Base-by-base conservation (phyloP, 2,113 vertebrate species). In the Brienomyrus longianalis region DNA sequence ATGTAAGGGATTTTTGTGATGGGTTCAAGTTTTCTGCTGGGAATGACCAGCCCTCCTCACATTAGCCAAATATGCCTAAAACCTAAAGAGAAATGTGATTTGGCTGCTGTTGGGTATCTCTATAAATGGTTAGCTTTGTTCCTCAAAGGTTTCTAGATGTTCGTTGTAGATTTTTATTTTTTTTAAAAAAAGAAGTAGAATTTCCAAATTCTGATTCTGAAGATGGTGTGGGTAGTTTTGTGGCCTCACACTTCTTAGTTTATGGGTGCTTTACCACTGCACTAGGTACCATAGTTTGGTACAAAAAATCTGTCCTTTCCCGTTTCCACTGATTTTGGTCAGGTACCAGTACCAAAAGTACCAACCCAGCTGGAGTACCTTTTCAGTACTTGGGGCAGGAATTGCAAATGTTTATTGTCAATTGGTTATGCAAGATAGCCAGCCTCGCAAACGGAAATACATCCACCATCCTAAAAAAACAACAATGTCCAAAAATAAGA, bases 121-220 rank as follows among this genome's bases (percentile, higher is more conserved):
- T 90, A 90, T 87, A 90, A 87, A 90, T 88, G 66, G 86, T 90
- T 17, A 80, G 13, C 6, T 48, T 87, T 48, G 48, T 10, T 51
- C 48, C 62, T n/a, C 87, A 66, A 59, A 62, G 54, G 19, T 23
- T 56, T 7, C 54, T 56, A 7, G 54, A 21, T 56, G 19, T 88
- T 23, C 23, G 23, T 21, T 23, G 27, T 48, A 27, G 15, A 0
- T 1, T 23, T 84, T 84, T 21, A 50, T 45, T 45, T 50, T 21
- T 19, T 59, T 59, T 31, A 1, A 31, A 31, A 59, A 59, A 23
- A 2, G 4, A 59, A 59, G 56, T 6, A 23, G 1, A 59, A 59
- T 59, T 59, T 59, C 19, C 3, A 59, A 59, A 59, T 6, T 59
- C 48, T 10, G 48, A 6, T 50, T 50, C 10, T 50, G 48, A 50